Percentiles rank a stretch among this genome's conserved stretches.
phyloP scores from a whole-genome alignment of 2,888 invertebrate genomes.

The Nebria salina region DNA sequence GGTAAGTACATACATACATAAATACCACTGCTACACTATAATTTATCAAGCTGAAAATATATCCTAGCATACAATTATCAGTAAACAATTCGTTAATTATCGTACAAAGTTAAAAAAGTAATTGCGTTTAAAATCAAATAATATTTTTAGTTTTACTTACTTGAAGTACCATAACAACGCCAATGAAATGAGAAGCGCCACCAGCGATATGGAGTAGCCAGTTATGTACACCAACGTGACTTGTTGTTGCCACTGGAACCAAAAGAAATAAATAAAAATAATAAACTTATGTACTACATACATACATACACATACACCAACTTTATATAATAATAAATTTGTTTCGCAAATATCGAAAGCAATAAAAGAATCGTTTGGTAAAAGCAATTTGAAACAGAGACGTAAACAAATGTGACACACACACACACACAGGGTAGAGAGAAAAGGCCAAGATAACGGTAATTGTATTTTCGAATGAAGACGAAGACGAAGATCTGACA shows the following conservation, averaged over 20 bases:
- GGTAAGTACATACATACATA: too few species aligned
- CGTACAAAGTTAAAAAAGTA: neutral
- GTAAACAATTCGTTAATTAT: neutral
- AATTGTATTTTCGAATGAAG: slow-evolving; percentile 1
- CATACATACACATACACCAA: neutral
- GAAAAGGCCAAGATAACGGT: neutral
- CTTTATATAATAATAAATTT: neutral
- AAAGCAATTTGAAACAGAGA: neutral
- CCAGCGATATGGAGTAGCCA: slow-evolving; percentile 87
- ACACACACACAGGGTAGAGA: too few species aligned
- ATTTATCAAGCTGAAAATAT: neutral
- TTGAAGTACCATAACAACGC: slow-evolving; percentile 86
- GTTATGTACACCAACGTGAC: slow-evolving; percentile 83
- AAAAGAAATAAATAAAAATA: too few species aligned
- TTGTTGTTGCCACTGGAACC: slow-evolving; percentile 74
- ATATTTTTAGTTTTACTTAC: slow-evolving; percentile 66
- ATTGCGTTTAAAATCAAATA: neutral
- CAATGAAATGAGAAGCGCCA: slow-evolving; percentile 84
- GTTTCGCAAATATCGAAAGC: neutral
- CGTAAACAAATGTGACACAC: neutral
- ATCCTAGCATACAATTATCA: neutral
- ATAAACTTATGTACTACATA: neutral
- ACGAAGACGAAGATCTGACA: slow-evolving; percentile 4
- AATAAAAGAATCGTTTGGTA: slow-evolving; percentile 4
- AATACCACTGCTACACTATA: neutral